Evolutionary conservation across 1,140 invertebrate genomes (phyloP).

Genomic region (Philopotamus ludificatus): DNA sequence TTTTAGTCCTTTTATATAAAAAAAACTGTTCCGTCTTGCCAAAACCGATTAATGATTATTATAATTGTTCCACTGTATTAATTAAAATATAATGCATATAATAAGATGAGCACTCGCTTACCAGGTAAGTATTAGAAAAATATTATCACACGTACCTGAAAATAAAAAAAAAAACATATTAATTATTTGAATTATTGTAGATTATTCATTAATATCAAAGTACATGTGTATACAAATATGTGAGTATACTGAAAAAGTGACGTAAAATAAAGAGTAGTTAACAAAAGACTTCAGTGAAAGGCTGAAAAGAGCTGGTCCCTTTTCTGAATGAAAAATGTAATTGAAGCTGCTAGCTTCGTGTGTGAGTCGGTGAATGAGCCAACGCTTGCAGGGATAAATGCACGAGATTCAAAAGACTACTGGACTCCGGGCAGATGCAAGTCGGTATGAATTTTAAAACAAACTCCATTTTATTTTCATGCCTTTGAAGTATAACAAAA

Average conservation of each 20-base stretch:
- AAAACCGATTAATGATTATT: too few species aligned
- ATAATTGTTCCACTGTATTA: too few species aligned
- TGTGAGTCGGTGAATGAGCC: slow-evolving; percentile 7
- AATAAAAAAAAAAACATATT: background rate
- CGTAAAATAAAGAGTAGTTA: background rate
- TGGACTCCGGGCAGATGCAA: background rate
- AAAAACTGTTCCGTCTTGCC: too few species aligned
- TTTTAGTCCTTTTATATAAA: too few species aligned
- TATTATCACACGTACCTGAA: background rate
- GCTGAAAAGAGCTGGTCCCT: slow-evolving; percentile 14
- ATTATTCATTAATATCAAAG: background rate
- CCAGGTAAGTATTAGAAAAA: background rate
- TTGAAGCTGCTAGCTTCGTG: slow-evolving; percentile 14
- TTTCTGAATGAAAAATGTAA: slow-evolving; percentile 24
- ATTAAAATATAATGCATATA: too few species aligned
- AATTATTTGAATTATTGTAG: background rate
- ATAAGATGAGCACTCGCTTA: too few species aligned
- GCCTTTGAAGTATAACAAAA: background rate
- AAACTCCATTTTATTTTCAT: background rate
- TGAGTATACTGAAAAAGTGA: background rate
- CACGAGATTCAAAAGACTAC: background rate
- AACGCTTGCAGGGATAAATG: background rate
- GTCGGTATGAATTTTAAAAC: background rate
- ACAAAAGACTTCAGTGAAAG: slow-evolving; percentile 11
- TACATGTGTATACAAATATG: background rate